A percentile compares a stretch with the other conserved stretches of the same genome.
Evolutionary conservation across 2,888 invertebrate species (phyloP).

Genomic region (Caenorhabditis plicata): DNA sequence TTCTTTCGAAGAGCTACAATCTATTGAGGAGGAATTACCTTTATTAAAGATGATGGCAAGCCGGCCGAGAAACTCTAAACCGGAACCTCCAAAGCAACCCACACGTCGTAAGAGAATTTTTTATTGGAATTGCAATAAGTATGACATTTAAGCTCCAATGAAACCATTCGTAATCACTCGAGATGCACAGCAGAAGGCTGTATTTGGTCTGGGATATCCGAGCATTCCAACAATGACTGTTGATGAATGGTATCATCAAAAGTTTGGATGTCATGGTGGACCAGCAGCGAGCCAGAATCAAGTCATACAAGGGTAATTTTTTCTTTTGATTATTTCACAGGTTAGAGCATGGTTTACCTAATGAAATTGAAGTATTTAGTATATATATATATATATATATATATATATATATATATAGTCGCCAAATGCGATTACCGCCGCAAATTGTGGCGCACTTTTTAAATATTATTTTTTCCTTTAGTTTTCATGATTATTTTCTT

Average conservation of each 20-base stretch:
- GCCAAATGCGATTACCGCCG: too few species aligned
- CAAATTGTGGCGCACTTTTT: too few species aligned
- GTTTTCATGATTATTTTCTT: too few species aligned
- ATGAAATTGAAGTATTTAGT: too few species aligned
- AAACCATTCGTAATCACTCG: constrained; percentile 85
- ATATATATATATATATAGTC: too few species aligned
- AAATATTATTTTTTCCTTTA: too few species aligned
- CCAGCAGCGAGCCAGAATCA: constrained; percentile 1
- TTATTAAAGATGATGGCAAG: constrained; percentile 38
- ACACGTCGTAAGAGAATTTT: not conserved
- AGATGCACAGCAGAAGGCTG: constrained; percentile 84
- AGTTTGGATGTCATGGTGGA: constrained; percentile 65
- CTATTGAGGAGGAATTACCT: constrained; percentile 50
- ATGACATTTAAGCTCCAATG: constrained; percentile 1
- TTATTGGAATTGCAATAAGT: not conserved
- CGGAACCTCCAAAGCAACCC: constrained; percentile 1
- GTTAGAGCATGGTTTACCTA: too few species aligned
- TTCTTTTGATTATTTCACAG: too few species aligned
- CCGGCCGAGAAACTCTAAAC: constrained; percentile 1
- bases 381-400: too few species aligned
- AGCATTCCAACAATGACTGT: constrained; percentile 87
- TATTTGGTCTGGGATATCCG: constrained; percentile 92
- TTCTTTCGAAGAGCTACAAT: constrained; percentile 45
- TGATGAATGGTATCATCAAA: constrained; percentile 89
- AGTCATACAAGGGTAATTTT: not conserved